Percentiles rank a stretch among this genome's conserved stretches.
These are phyloP conservation scores for Ridgeia piscesae DNA, from an alignment of 1,140 invertebrate genomes.

Conservation along the genomic window DNA sequence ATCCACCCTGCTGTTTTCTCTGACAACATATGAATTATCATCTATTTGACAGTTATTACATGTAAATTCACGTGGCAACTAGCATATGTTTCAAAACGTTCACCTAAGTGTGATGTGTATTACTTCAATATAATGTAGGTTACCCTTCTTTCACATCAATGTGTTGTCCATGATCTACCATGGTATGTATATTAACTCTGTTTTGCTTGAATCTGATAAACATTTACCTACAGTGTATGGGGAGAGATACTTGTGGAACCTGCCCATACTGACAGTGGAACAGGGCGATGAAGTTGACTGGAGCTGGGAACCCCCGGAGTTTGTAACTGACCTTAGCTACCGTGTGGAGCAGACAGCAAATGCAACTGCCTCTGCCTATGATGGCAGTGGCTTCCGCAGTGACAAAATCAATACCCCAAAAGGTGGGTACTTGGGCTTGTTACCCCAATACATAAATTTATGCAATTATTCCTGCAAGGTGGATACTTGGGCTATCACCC, in stretches of 20 bases:
- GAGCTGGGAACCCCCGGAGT: slow-evolving; percentile 12
- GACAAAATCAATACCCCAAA: not conserved
- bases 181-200: slow-evolving; percentile 4
- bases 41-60: no score
- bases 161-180: no score
- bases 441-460: no score
- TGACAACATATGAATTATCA: no score
- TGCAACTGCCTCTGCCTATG: not conserved
- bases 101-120: no score
- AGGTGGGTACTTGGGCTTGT: not conserved
- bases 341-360: slow-evolving; percentile 6
- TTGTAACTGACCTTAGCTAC: not conserved
- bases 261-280: not conserved
- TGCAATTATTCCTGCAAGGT: no score
- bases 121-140: no score
- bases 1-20: no score
- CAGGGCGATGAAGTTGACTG: slow-evolving; percentile 7
- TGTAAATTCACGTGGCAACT: no score
- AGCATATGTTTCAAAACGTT: no score
- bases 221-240: not conserved
- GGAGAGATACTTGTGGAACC: not conserved
- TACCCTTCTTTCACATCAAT: no score
- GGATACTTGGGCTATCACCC: no score
- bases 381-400: slow-evolving; percentile 6
- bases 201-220: not conserved